phyloP scores from a whole-genome alignment of 2,113 vertebrate genomes.

The Crocuta crocuta region DNA sequence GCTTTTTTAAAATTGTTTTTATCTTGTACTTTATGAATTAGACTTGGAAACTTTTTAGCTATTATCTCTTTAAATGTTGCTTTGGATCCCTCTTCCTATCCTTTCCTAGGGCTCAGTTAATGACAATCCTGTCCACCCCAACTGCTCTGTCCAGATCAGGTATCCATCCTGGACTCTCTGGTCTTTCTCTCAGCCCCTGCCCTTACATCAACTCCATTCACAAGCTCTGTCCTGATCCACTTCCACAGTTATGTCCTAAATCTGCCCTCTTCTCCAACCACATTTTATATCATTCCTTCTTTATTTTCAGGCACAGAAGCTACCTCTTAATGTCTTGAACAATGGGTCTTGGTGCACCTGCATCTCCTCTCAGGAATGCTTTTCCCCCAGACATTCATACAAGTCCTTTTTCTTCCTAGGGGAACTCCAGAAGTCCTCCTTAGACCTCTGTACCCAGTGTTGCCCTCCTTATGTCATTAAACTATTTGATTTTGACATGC shows the following conservation, averaged over 20 bases:
- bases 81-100: neutral
- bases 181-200: neutral
- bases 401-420: neutral
- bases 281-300: neutral
- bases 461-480: too few relatives aligned
- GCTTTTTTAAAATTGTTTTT: slow-evolving; percentile 4
- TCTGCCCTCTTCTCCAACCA: neutral
- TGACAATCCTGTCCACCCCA: neutral
- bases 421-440: neutral
- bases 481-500: neutral
- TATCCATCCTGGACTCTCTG: neutral
- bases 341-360: neutral
- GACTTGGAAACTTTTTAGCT: neutral
- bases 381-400: neutral
- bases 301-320: neutral
- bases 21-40: neutral
- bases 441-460: neutral
- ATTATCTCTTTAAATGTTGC: neutral
- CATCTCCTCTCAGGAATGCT: neutral
- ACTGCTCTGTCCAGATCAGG: neutral
- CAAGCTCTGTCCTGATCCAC: neutral
- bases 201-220: neutral
- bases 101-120: neutral
- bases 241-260: neutral
- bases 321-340: neutral